Base-by-base conservation (phyloP, 2,113 vertebrate species). In the Struthidea cinerea region DNA sequence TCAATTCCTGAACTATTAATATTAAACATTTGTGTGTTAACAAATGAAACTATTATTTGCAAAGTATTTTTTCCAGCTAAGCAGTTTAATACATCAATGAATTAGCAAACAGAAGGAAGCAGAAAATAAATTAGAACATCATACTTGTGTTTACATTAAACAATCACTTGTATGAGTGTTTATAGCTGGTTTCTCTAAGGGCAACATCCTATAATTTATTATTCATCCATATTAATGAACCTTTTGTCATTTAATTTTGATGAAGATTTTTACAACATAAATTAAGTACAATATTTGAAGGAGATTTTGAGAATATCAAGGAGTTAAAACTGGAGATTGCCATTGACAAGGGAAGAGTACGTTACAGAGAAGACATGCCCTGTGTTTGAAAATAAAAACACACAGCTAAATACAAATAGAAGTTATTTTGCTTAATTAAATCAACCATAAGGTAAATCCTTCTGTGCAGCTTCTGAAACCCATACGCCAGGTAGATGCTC, bases 21-120 rank as follows among this genome's bases (percentile, higher is more conserved):
- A 89, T 93, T 96, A 93, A 94, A 84, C 39, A 68, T 92, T 91
- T 90, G 44, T 42, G 37, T 81, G 57, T 57, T 65, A 55, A 85
- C 52, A 95, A 96, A 86, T 81, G 65, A 95, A 95, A 94, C 87
- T 75, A 82, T 63, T 96, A 94, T 96, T 97, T 97, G 82, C 87
- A 88, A 87, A 93, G 68, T 22, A 44, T 77, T 82, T 76, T 90
- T 74, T 84, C 73, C 49, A 85, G 71, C 68, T 90, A 93, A 81
- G 70, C 77, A 49, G 70, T 89, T 87, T 87, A 90, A 90, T 87
- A 90, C 64, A 78, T 46, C 46, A 88, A 71, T 84, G 79, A 92
- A 96, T 90, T 91, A 94, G 61, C 85, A 96, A 96, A 92, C 49
- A 95, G 49, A 96, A 81, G 35, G 82, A 94, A 88, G 84, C 33